These are phyloP conservation scores for Oeneis ivallda DNA, from an alignment of 2,888 invertebrate genomes.

Conservation along the genomic window DNA sequence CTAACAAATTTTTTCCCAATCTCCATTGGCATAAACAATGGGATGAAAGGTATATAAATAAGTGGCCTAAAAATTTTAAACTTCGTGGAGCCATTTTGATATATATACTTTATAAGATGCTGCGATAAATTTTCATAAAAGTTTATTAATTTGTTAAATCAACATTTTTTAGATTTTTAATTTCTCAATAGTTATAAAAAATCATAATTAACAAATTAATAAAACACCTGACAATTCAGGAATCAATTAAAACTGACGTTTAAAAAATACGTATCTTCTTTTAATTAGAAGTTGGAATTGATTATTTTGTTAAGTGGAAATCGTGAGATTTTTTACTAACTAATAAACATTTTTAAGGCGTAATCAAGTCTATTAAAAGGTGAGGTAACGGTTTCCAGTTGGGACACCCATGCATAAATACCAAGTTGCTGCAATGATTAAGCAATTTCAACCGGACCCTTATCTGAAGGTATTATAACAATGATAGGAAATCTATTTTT, in stretches of 20 bases:
- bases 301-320: slow-evolving; percentile 18
- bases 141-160: too few species aligned
- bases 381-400: slow-evolving; percentile 14
- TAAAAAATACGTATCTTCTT: not conserved
- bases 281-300: slow-evolving; percentile 16
- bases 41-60: too few species aligned
- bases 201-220: too few species aligned
- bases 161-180: too few species aligned
- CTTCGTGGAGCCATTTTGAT: too few species aligned
- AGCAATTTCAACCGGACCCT: slow-evolving; percentile 11
- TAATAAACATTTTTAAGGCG: slow-evolving; percentile 8
- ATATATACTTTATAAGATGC: too few species aligned
- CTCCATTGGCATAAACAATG: too few species aligned
- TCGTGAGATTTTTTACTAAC: slow-evolving; percentile 19
- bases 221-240: not conserved
- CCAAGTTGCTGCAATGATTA: slow-evolving; percentile 5
- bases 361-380: not conserved
- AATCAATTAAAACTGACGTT: not conserved
- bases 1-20: too few species aligned
- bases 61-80: too few species aligned
- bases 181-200: too few species aligned
- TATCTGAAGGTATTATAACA: not conserved
- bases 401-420: slow-evolving; percentile 11
- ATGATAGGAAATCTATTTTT: not conserved
- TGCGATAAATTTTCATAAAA: too few species aligned